Base-by-base conservation (phyloP, 2,113 vertebrate genomes). In the Lagopus muta region DNA sequence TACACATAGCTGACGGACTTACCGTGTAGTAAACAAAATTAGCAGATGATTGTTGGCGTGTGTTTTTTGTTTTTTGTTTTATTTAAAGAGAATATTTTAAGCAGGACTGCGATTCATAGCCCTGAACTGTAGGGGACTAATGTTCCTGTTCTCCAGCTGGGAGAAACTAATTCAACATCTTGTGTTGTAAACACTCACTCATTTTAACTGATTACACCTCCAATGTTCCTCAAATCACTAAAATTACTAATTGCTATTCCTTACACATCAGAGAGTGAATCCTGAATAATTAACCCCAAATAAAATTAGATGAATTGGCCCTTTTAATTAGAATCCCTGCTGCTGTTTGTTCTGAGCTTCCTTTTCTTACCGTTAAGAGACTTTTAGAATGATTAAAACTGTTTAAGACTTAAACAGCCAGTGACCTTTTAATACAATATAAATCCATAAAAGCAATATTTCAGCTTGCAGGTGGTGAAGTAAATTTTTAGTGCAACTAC, bases 241-340 rank as follows among this genome's bases (percentile, higher is more conserved):
- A 98, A 99, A 99, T 99, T 98, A 98, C 98, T 98, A 98, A 99
- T 99, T 99, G 98, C 98, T 98, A 98, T 99, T 98, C 98, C 98
- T 98, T 97, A 98, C 98, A 98, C 98, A 98, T 98, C 98, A 98
- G 98, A 98, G 98, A 97, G 98, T 98, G 98, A 98, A 98, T 99
- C 98, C 98, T 98, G 98, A 98, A 98, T 99, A 99, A 99, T 99
- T 98, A 98, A 97, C 97, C 98, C 98, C 98, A 98, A 98, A 99
- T 99, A 98, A 99, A 99, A 98, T 98, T 98, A 98, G 97, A 97
- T 98, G 98, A 98, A 98, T 98, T 98, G 98, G 98, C 98, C 97
- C 97, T 98, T 98, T 98, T 99, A 99, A 98, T 98, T 98, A 98
- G 98, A 98, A 98, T 98, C 98, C 98, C 98, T 97, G 98, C 98